These are phyloP conservation scores for Eupithecia tripunctaria DNA, from an alignment of 2,888 invertebrate species.

Conservation along the genomic window DNA sequence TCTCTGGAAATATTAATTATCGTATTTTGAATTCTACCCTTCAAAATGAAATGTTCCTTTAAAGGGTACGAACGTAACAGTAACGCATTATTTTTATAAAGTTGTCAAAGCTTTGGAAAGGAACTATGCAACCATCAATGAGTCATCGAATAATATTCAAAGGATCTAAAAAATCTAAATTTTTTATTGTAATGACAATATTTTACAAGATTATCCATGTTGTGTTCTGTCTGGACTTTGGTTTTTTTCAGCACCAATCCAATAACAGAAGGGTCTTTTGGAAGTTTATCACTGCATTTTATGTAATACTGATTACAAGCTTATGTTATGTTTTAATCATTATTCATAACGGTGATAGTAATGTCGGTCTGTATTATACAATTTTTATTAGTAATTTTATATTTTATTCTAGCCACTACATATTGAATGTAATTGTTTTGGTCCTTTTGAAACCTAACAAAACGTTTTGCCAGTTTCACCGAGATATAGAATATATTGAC, in stretches of 20 bases:
- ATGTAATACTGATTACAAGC: neutral
- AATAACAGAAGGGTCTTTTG: neutral
- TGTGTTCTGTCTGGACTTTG: neutral
- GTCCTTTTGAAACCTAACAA: no score
- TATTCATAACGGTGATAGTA: neutral
- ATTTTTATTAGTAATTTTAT: neutral
- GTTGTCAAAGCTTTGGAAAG: neutral
- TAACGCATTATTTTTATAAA: neutral
- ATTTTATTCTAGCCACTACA: no score
- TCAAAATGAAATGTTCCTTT: neutral
- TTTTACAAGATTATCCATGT: neutral
- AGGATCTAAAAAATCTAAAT: neutral
- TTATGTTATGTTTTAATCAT: neutral
- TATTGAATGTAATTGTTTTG: no score
- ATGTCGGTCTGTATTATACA: neutral
- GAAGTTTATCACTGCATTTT: neutral
- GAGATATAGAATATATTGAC: no score
- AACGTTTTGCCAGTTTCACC: no score
- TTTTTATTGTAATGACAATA: neutral
- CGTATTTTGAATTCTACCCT: neutral
- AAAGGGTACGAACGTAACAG: neutral
- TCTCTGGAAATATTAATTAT: neutral
- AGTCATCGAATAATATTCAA: neutral
- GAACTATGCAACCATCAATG: neutral
- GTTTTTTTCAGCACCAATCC: neutral